Conservation (phyloP, 2,888 invertebrate species). For the Siphonodentalium dalli region DNA sequence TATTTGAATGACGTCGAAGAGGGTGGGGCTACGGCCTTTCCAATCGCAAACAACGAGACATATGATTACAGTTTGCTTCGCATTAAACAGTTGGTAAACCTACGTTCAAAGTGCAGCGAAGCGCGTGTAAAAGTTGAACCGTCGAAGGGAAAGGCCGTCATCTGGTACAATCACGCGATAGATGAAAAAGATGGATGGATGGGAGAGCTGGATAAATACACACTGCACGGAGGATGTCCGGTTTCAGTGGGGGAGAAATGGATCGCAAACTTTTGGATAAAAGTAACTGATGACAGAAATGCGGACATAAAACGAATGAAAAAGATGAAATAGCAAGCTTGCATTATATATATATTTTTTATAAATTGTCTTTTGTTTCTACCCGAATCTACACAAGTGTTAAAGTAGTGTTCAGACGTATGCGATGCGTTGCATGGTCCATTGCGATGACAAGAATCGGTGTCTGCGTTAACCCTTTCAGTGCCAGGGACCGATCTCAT, state of each 20-base stretch:
- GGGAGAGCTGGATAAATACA: constrained; percentile 38
- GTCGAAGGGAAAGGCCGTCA: constrained; percentile 42
- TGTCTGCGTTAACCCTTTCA: too few relatives aligned
- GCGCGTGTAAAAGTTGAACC: constrained; percentile 38
- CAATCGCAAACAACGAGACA: constrained; percentile 44
- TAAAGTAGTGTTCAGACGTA: too few relatives aligned
- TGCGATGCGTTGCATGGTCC: too few relatives aligned
- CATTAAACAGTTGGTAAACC: constrained; percentile 11
- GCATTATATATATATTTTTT: too few relatives aligned
- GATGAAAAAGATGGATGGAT: constrained; percentile 42
- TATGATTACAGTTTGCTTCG: constrained; percentile 26
- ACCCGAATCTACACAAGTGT: too few relatives aligned
- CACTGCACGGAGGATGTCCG: constrained; percentile 50
- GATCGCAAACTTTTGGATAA: constrained; percentile 57
- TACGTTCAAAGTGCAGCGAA: constrained; percentile 33
- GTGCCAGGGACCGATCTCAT: too few relatives aligned
- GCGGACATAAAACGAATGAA: constrained; percentile 34
- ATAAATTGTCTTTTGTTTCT: too few relatives aligned
- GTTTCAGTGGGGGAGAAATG: constrained; percentile 46
- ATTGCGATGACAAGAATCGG: too few relatives aligned
- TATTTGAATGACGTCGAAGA: constrained; percentile 49
- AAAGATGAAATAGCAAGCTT: too few relatives aligned
- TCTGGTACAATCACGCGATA: constrained; percentile 53
- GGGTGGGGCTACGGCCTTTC: constrained; percentile 54
- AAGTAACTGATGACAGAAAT: constrained; percentile 37